Conservation (phyloP, 2,888 invertebrate genomes). For the Cotesia congregata region DNA sequence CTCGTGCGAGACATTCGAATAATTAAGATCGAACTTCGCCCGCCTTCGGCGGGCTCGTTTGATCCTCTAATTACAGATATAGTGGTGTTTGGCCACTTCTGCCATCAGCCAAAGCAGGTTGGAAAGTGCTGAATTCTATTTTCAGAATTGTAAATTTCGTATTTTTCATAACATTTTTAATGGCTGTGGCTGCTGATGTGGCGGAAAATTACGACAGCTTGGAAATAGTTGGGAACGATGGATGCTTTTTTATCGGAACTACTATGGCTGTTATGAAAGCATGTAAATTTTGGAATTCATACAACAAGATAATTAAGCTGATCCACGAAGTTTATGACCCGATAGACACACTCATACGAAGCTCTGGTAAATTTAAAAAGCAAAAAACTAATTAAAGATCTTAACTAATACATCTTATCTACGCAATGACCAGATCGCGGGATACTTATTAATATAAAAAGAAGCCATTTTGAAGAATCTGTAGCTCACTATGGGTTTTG, state of each 20-base stretch:
- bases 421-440: neutral
- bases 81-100: neutral
- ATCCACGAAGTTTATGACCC: neutral
- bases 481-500: neutral
- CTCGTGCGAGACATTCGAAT: too few relatives aligned
- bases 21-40: too few relatives aligned
- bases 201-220: constrained; percentile 45
- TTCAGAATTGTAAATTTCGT: neutral
- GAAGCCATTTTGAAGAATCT: too few relatives aligned
- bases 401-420: neutral
- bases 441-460: neutral
- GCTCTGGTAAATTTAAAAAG: neutral
- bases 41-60: too few relatives aligned
- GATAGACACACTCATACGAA: neutral
- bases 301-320: neutral
- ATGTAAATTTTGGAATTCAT: constrained; percentile 26
- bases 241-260: constrained; percentile 54
- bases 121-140: neutral
- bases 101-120: neutral
- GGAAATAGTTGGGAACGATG: constrained; percentile 54
- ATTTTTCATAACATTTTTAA: neutral
- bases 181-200: neutral
- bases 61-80: too few relatives aligned
- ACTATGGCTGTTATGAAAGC: neutral
- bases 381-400: too few relatives aligned